These are phyloP conservation scores for Eptatretus burgeri DNA, from an alignment of 2,113 vertebrate species.

Conservation along the genomic window DNA sequence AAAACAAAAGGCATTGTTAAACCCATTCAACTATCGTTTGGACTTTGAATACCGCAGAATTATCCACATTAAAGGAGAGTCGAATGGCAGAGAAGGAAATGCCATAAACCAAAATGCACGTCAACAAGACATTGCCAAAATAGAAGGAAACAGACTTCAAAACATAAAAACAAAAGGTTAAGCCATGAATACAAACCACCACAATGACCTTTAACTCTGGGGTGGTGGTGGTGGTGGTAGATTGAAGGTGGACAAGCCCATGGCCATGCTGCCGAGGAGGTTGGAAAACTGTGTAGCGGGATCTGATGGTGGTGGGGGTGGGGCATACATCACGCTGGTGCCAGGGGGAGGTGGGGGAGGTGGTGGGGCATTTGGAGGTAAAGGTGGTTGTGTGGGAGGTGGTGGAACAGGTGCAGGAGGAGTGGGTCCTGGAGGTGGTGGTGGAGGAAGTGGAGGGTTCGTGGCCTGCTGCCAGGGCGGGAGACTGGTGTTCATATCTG, in stretches of 20 bases:
- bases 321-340: not conserved
- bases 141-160: no score
- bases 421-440: constrained; percentile 3
- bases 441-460: constrained; percentile 1
- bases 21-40: no score
- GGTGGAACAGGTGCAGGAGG: not conserved
- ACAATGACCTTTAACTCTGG: not conserved
- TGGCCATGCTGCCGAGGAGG: constrained; percentile 4
- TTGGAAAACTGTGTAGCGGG: not conserved
- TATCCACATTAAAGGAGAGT: no score
- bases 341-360: constrained; percentile 4
- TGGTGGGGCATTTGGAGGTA: constrained; percentile 1
- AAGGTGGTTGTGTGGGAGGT: constrained; percentile 2
- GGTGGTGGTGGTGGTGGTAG: constrained; percentile 1
- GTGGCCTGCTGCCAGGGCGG: constrained; percentile 4
- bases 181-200: no score
- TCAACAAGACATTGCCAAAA: no score
- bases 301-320: constrained; percentile 1
- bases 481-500: not conserved
- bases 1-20: no score
- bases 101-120: no score
- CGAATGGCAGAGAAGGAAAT: no score
- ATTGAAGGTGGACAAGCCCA: constrained; percentile 1
- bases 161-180: no score
- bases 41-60: no score